Percentiles rank a stretch among this genome's conserved stretches.
Evolutionary conservation across 2,888 invertebrate species (phyloP).

Genomic region (Volucella bombylans): DNA sequence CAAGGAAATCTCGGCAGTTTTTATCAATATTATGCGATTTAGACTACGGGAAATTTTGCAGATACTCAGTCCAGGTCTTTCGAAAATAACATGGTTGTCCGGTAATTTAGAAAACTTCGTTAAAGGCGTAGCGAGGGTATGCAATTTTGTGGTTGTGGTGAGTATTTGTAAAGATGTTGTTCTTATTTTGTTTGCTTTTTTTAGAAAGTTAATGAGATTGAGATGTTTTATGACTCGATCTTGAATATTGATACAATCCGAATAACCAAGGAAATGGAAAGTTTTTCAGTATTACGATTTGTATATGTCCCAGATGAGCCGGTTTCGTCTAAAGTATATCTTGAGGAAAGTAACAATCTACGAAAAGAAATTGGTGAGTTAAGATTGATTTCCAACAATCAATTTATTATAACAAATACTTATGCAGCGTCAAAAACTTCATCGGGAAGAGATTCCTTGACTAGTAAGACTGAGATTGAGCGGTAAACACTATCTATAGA

Average conservation of each 20-base stretch:
- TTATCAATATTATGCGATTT: conserved; percentile 87
- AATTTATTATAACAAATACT: background rate
- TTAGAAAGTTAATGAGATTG: conserved; percentile 77
- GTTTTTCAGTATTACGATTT: conserved; percentile 85
- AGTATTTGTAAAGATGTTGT: background rate
- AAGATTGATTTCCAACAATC: background rate
- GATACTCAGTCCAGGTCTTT: conserved; percentile 89
- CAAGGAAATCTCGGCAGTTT: conserved; percentile 83
- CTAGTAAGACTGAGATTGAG: no score
- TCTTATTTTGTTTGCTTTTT: conserved; percentile 15
- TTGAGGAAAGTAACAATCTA: conserved; percentile 85
- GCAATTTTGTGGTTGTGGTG: background rate
- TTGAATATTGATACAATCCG: conserved; percentile 90
- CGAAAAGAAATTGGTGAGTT: conserved; percentile 79
- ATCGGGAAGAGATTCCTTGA: no score
- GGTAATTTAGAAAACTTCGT: conserved; percentile 83
- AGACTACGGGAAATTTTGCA: conserved; percentile 87
- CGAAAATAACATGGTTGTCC: conserved; percentile 92
- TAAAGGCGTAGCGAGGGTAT: conserved; percentile 84
- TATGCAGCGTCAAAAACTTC: no score
- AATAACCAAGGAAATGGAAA: conserved; percentile 87
- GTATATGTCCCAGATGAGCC: conserved; percentile 86
- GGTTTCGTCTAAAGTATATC: conserved; percentile 85
- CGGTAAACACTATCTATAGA: no score
- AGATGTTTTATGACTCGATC: conserved; percentile 81